These are phyloP conservation scores for Macquaria ambigua DNA, from an alignment of 2,113 vertebrate genomes.

Conservation along the genomic window DNA sequence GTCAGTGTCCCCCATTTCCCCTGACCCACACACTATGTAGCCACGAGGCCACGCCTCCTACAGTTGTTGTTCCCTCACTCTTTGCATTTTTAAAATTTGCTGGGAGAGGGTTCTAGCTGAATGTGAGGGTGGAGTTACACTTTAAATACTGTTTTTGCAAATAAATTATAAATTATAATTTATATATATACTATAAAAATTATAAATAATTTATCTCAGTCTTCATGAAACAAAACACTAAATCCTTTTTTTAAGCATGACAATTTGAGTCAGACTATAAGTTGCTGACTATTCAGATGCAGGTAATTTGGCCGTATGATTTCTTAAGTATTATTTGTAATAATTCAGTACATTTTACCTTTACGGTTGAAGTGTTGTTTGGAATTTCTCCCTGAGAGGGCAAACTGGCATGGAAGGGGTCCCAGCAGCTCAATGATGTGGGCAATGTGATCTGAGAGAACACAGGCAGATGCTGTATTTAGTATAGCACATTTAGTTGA, in stretches of 20 bases:
- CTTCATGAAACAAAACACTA: not conserved
- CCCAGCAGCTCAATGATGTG: slow-evolving; percentile 98
- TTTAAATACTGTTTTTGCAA: not conserved
- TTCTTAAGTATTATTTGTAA: not conserved
- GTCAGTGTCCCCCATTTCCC: no score
- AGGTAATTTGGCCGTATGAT: not conserved
- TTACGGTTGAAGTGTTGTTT: slow-evolving; percentile 93
- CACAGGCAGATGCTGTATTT: slow-evolving; percentile 85
- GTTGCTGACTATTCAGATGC: not conserved
- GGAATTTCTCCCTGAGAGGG: slow-evolving; percentile 92
- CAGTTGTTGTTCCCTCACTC: no score
- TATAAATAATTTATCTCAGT: not conserved
- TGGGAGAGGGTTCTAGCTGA: no score
- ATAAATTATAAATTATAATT: not conserved
- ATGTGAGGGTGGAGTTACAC: no score
- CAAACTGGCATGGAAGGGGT: slow-evolving; percentile 91
- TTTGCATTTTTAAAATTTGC: no score
- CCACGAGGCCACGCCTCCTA: no score
- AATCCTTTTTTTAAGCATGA: not conserved
- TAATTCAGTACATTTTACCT: slow-evolving; percentile 59
- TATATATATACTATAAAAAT: no score
- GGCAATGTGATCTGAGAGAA: slow-evolving; percentile 93
- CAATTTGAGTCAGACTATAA: not conserved
- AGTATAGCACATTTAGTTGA: not conserved
- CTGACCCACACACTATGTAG: no score